Conservation (phyloP, 2,113 vertebrate genomes). For the Hippolais icterina region DNA sequence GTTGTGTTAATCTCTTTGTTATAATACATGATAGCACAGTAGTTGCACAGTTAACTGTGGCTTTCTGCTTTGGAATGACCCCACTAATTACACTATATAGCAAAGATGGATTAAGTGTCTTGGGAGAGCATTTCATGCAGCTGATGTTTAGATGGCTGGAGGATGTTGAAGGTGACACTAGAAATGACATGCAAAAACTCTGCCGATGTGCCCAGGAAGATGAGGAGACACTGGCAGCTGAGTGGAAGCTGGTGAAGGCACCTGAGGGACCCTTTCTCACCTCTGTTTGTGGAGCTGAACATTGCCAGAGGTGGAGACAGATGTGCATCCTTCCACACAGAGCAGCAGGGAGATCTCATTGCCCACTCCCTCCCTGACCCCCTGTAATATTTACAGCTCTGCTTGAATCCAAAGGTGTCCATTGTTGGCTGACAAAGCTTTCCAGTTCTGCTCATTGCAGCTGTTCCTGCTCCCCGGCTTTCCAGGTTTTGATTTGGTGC, state of each 20-base stretch:
- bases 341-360: not conserved
- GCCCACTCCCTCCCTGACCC: not conserved
- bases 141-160: constrained; percentile 2
- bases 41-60: not conserved
- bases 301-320: not conserved
- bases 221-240: not conserved
- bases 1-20: constrained; percentile 5
- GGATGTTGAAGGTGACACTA: not conserved
- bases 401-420: not conserved
- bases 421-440: not conserved
- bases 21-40: not conserved
- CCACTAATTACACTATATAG: not conserved
- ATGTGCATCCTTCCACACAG: not conserved
- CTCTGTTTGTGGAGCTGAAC: not conserved
- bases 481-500: not conserved
- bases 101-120: constrained; percentile 16
- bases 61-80: not conserved
- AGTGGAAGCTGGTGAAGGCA: not conserved
- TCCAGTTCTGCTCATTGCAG: not conserved
- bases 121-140: not conserved
- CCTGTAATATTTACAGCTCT: accelerated
- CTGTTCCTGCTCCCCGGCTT: not conserved
- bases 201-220: not conserved
- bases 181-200: not conserved
- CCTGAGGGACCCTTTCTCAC: not conserved